Evolutionary conservation across 1,140 invertebrate species (phyloP), one percentile per base, ranked within the genome.

Genomic region (Heliconius hermathena): DNA sequence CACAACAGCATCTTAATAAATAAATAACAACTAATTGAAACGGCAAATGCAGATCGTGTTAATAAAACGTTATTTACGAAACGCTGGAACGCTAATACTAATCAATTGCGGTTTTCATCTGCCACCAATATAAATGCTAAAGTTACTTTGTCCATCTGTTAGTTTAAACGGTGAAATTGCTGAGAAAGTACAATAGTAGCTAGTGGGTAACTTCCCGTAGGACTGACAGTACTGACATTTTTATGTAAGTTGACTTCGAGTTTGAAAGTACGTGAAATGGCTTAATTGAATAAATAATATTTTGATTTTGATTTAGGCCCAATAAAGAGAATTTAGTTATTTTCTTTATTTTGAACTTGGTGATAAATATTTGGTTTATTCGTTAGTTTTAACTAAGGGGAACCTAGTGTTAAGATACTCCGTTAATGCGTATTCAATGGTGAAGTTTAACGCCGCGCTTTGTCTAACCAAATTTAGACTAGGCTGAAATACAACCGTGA

Each of bases 131-230:
- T 66, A 66, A 66, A 66, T 66, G 60, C 22, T 66, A 29, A 29
- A 66, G 60, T 66, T 16, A 66, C 20, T 66, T 66, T 66, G 60
- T 66, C 22, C 60, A 66, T 66, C 60, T 66, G 60, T 66, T 66
- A 29, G 60, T 66, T 66, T 66, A 66, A 66, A 66, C 60, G 60
- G 13, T 66, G 22, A 66, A 66, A 66, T 66, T 26, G 9, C 22
- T 60, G 60, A 66, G 60, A 66, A 13, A 16, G 60, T 66, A 46
- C 4, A 16, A 16, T 16, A 46, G 41, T 16, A 46, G 13, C 41
- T 46, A 16, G 41, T 11, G 11, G 38, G 38, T 46, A 13, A 13
- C 41, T 46, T 46, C 13, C 13, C 16, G 41, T 46, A 46, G 41
- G 16, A 46, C 41, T 46, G 26, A 16, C 22, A 29, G 26, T 66